Evolutionary conservation across 2,797 vertebrate genomes (phyloP).

Genomic region (Betta splendens): DNA sequence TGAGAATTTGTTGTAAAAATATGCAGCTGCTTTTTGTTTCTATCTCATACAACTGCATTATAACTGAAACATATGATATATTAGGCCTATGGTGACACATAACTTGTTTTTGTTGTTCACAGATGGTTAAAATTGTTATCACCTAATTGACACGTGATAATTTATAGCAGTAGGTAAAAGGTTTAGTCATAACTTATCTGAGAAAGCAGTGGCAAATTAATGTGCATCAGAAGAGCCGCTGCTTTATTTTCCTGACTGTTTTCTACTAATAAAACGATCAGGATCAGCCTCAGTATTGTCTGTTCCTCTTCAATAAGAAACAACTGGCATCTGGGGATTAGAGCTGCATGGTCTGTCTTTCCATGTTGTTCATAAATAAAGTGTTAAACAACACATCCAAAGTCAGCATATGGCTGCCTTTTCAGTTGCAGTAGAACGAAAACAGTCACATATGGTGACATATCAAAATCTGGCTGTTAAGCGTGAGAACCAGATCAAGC

Average conservation of each 20-base stretch:
- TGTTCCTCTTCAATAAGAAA: neutral
- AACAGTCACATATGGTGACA: neutral
- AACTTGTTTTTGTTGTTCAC: too few species aligned
- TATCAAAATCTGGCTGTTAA: neutral
- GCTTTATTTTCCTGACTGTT: neutral
- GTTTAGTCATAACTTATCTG: constrained; percentile 5
- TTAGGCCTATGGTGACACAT: too few species aligned
- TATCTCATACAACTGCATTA: too few species aligned
- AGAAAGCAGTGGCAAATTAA: constrained; percentile 10
- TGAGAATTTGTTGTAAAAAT: too few species aligned
- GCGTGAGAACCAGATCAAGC: neutral
- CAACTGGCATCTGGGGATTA: neutral
- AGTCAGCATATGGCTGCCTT: neutral
- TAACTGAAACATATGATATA: too few species aligned
- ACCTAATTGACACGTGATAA: constrained; percentile 1
- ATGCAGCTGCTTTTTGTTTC: too few species aligned
- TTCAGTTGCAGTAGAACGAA: neutral
- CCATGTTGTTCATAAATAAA: neutral
- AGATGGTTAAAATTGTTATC: too few species aligned
- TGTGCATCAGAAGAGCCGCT: constrained; percentile 9
- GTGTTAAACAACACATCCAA: neutral
- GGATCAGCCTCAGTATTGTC: neutral
- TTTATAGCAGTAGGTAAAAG: neutral
- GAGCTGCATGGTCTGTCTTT: neutral
- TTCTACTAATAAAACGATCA: neutral